A percentile compares a stretch with the other conserved stretches of the same genome.
phyloP scores from a whole-genome alignment of 2,113 vertebrate genomes.

The Atlantisia rogersi region DNA sequence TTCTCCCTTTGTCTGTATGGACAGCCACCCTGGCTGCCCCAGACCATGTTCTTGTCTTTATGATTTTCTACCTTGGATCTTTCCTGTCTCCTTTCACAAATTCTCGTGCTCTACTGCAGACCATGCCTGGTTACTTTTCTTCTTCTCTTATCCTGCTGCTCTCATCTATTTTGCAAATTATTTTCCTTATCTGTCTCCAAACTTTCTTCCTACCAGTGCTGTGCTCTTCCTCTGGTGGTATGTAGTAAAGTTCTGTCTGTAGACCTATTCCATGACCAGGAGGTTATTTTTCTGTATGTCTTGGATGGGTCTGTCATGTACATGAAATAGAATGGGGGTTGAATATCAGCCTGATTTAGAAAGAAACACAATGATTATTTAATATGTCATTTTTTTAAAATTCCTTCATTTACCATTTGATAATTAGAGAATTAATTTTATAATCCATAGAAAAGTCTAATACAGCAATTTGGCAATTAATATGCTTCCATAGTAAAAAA shows the following conservation, averaged over 20 bases:
- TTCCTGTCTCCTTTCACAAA: neutral
- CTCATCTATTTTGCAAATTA: neutral
- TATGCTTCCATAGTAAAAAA: neutral
- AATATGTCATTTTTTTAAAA: neutral
- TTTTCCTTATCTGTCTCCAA: neutral
- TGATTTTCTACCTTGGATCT: neutral
- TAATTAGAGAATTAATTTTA: neutral
- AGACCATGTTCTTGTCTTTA: rapidly evolving
- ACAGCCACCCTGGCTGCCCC: neutral
- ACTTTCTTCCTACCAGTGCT: neutral
- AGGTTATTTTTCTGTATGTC: neutral
- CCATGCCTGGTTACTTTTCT: neutral
- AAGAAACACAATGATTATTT: neutral
- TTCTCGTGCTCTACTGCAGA: neutral
- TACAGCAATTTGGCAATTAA: neutral
- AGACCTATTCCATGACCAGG: neutral
- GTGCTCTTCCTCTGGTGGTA: neutral
- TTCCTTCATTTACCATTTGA: neutral
- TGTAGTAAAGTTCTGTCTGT: neutral
- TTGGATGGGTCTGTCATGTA: neutral
- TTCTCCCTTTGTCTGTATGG: neutral
- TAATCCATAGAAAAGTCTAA: neutral
- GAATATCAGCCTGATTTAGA: neutral
- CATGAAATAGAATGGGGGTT: neutral
- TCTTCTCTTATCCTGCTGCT: neutral